phyloP scores from a whole-genome alignment of 2,888 invertebrate species.

The Sinohyriopsis cumingii region DNA sequence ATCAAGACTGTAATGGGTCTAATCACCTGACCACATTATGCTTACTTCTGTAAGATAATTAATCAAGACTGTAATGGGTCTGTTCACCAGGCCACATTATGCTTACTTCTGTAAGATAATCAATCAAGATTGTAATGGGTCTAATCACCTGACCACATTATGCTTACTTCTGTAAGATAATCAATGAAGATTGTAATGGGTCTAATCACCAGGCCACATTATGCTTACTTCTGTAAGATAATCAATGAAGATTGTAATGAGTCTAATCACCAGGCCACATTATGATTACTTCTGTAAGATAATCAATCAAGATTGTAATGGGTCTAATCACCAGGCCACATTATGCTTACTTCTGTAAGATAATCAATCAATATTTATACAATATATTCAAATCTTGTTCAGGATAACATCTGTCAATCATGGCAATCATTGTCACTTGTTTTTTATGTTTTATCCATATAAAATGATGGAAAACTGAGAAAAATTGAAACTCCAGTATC shows the following conservation, averaged over 20 bases:
- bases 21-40: no score
- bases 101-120: slow-evolving; percentile 62
- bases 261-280: slow-evolving; percentile 70
- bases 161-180: slow-evolving; percentile 63
- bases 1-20: no score
- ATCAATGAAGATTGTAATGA: slow-evolving; percentile 60
- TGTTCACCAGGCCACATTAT: slow-evolving; percentile 70
- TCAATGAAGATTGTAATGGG: slow-evolving; percentile 61
- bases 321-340: slow-evolving; percentile 70
- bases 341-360: slow-evolving; percentile 66
- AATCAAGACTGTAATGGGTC: slow-evolving; percentile 63
- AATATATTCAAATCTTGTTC: no score
- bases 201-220: slow-evolving; percentile 70
- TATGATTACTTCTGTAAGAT: slow-evolving; percentile 66
- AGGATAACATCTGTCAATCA: no score
- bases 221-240: slow-evolving; percentile 65
- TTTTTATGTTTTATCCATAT: no score
- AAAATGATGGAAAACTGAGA: no score
- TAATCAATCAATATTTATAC: no score
- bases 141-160: slow-evolving; percentile 70
- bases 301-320: slow-evolving; percentile 60
- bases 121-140: slow-evolving; percentile 63
- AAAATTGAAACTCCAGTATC: no score
- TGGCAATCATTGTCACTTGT: no score
- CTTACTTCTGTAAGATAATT: slow-evolving; percentile 7